Evolutionary conservation across 1,140 invertebrate genomes (phyloP), one percentile per base, ranked within the genome.

Genomic region (Physella acuta): DNA sequence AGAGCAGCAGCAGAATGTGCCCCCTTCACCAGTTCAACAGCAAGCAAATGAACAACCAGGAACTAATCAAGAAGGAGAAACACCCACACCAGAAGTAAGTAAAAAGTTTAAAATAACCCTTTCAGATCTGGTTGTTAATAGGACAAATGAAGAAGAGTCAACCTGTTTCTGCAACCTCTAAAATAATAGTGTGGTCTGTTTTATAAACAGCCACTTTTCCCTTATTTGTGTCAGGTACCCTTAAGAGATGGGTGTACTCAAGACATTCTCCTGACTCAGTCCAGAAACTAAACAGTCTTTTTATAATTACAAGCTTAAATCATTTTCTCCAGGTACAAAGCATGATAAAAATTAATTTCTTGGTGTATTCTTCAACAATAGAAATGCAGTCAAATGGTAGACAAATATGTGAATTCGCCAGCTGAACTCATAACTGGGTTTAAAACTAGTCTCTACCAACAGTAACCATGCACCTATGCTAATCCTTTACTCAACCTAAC

Each of bases 1-100:
- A 49, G 17, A 52, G 20, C 36, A 60, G 24, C 66, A 51, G 24
- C 55, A 68, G 28, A 16, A n/a, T n/a, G n/a, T n/a, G n/a, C n/a
- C n/a, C n/a, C n/a, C n/a, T n/a, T 20, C 20, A 33, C 63, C 14
- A 53, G 63, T 20, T 33, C 28, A 30, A 16, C 36, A 31, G 33
- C 66, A 68, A 28, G 4, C 44, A 39, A 24, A 36, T 2, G 36
- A 39, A n/a, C 59, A 44, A 34, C 14, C 20, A 37, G 31, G 39
- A 3, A 5, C 59, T 24, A 34, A n/a, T 44, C 24, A 11, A 44
- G 39, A 44, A 44, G 20, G 39, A 44, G 39, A 44, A 11, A 44
- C 20, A 44, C 20, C 20, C 20, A 44, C 8, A 44, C 8, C 20
- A 44, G 8, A 44, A 11, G 39, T 44, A 44, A 44, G 39, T 44